Evolutionary conservation across 2,888 invertebrate species (phyloP).

Genomic region (Tetranychus truncatus): DNA sequence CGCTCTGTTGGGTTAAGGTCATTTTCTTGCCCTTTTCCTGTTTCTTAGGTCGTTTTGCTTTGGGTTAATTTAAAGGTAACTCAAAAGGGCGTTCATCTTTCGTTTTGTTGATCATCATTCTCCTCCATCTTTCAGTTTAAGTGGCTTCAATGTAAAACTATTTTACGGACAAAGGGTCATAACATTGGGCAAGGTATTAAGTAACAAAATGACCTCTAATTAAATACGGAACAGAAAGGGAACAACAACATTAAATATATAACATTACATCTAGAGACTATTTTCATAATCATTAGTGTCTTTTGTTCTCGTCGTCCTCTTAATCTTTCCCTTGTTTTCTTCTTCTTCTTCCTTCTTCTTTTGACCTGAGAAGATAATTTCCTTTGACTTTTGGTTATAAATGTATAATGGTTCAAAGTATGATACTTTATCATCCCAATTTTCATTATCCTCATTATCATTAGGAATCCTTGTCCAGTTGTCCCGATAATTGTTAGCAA

Average conservation of each 20-base stretch:
- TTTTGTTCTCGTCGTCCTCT: neutral
- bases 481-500: too few species aligned
- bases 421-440: too few species aligned
- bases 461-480: too few species aligned
- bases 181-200: neutral
- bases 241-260: neutral
- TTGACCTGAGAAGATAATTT: too few species aligned
- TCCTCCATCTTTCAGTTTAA: too few species aligned
- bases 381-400: too few species aligned
- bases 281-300: neutral
- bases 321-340: too few species aligned
- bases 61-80: neutral
- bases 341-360: too few species aligned
- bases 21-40: neutral
- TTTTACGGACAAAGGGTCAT: neutral
- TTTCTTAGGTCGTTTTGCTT: too few species aligned
- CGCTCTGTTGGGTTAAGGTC: neutral
- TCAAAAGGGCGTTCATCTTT: neutral
- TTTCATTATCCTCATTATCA: too few species aligned
- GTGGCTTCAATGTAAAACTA: neutral
- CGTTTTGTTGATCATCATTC: neutral
- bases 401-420: too few species aligned
- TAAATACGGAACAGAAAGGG: neutral
- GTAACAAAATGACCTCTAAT: neutral
- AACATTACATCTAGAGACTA: neutral